Evolutionary conservation across 2,113 vertebrate species (phyloP).

Genomic region (Aphyosemion australe): DNA sequence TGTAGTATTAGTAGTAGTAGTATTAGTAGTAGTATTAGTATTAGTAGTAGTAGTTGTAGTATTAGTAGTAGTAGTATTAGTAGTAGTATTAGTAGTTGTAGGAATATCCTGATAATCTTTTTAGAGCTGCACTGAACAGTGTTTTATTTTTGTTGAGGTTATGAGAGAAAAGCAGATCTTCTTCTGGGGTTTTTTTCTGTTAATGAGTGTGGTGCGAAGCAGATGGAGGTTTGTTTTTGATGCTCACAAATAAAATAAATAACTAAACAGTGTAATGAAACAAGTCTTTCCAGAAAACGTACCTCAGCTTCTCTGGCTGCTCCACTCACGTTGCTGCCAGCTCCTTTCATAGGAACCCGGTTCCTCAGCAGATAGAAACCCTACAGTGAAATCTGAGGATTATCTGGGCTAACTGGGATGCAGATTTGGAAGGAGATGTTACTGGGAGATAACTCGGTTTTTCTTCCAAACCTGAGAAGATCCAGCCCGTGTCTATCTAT

Average conservation of each 20-base stretch:
- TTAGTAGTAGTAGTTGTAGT: too few species aligned
- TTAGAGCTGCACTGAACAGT: neutral
- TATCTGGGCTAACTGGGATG: constrained; percentile 24
- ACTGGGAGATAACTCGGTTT: neutral
- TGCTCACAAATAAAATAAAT: constrained; percentile 17
- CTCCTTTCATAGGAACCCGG: constrained; percentile 18
- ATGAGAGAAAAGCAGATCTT: neutral
- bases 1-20: too few species aligned
- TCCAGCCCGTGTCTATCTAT: neutral
- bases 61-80: too few species aligned
- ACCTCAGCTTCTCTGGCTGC: constrained; percentile 9
- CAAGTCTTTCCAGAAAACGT: constrained; percentile 20
- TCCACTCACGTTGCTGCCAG: constrained; percentile 17
- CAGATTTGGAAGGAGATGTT: constrained; percentile 18
- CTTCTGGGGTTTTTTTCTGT: neutral
- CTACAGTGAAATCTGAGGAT: constrained; percentile 34
- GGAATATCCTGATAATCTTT: too few species aligned
- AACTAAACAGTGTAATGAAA: constrained; percentile 16
- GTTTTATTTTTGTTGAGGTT: constrained; percentile 10
- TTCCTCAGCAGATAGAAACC: constrained; percentile 25
- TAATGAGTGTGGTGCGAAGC: neutral
- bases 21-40: too few species aligned
- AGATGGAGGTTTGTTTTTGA: constrained; percentile 31
- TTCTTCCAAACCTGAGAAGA: neutral
- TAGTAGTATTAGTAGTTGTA: too few species aligned